Evolutionary conservation across 1,140 invertebrate genomes (phyloP), one percentile per base, ranked within the genome.

Genomic region (Proales similis): DNA sequence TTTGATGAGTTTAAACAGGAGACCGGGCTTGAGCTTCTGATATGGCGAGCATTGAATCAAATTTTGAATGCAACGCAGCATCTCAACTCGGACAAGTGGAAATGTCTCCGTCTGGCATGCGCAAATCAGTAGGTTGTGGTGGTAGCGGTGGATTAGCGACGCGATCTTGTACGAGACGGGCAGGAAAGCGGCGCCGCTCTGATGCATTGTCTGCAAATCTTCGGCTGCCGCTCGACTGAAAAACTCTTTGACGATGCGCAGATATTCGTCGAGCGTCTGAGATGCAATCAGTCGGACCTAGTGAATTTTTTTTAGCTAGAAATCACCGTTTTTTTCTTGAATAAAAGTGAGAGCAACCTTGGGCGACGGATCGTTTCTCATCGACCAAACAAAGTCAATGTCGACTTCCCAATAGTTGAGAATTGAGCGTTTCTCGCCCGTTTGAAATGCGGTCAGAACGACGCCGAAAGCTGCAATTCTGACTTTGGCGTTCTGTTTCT

Each of bases 401-500:
- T 30, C 32, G 6, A n/a, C 38, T 9, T 57, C 32, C 51, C 51
- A 57, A 57, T 57, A 57, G n/a, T 42, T 57, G 9, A 57, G 26
- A 27, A 57, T 30, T 39, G 51, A 42, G 2, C 51, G 33, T n/a
- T 42, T 57, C 5, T 57, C 51, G 11, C 11, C 45, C 17, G 45
- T 42, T 36, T 57, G 51, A 57, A 57, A 57, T 22, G 45, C 45
- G 7, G 51, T 57, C 19, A 57, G 45, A 3, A 57, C 17, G 32
- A 26, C 36, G 9, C 51, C 51, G 7, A 57, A 57, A 57, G 51
- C 33, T 20, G 51, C 19, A 17, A 57, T 29, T 57, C 51, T 57
- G 17, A 57, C 51, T 57, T 57, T 57, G 14, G 51, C 51, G 30
- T 42, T 57, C 11, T 36, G 45, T 57, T 57, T 57, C 45, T 42